Evolutionary conservation across 2,113 vertebrate species (phyloP).

Genomic region (Carassius auratus): DNA sequence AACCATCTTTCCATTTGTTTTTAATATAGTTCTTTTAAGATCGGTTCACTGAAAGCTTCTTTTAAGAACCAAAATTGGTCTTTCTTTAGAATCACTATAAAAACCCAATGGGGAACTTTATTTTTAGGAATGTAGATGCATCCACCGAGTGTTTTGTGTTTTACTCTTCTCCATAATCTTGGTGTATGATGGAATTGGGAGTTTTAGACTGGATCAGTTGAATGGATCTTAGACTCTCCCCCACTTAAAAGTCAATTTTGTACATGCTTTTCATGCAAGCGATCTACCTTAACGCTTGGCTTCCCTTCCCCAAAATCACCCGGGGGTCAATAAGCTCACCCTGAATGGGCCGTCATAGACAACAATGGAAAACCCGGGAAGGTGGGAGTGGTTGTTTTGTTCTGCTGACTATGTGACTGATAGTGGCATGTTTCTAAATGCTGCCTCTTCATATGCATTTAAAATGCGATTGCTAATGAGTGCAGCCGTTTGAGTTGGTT

Average conservation of each 20-base stretch:
- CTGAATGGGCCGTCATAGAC: slow-evolving; percentile 49
- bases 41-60: neutral
- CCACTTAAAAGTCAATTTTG: neutral
- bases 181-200: slow-evolving; percentile 5
- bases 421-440: slow-evolving; percentile 13
- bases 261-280: slow-evolving; percentile 27
- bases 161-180: neutral
- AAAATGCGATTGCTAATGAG: slow-evolving; percentile 5
- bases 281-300: neutral
- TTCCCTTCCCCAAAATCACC: slow-evolving; percentile 33
- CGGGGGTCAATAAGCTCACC: slow-evolving; percentile 26
- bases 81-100: neutral
- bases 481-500: neutral
- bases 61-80: neutral
- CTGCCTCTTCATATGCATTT: slow-evolving; percentile 12
- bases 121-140: neutral
- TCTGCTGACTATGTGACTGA: slow-evolving; percentile 33
- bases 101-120: neutral
- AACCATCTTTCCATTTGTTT: neutral
- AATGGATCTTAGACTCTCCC: neutral
- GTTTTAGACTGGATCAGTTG: slow-evolving; percentile 19
- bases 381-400: slow-evolving; percentile 74
- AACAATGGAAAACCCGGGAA: slow-evolving; percentile 68
- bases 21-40: too few species aligned
- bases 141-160: neutral